Base-by-base conservation (phyloP, 2,888 invertebrate species). In the Branchipolynoe longqiensis region DNA sequence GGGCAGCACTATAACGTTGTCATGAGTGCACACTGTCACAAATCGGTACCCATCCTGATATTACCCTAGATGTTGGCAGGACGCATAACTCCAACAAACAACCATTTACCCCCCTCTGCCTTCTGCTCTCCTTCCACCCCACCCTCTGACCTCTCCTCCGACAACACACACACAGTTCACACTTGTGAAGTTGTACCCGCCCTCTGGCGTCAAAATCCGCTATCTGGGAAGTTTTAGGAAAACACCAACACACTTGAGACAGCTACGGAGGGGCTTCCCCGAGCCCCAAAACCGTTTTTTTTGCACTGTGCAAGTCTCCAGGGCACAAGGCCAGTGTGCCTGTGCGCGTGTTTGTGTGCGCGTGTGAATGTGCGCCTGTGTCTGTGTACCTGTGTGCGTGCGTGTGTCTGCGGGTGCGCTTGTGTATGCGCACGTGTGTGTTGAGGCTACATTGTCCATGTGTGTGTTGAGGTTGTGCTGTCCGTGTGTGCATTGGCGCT, bases 181-280 rank as follows among this genome's bases (percentile, higher is more conserved):
- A 6, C 36, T 25, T 38, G 0, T 3, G 36, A 33, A 14, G 36
- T 38, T 36, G n/a, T 12, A 33, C 14, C 8, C 36, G 36, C 1
- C 3, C 38, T 38, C 69, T 36, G 69, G 8, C 33, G 69, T 69
- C 48, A 8, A 8, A 8, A 48, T 8, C 48, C 8, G 8, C 48
- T 12, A 48, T 8, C 48, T 18, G 69, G 36, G 36, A 69, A 36
- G 36, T 69, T 69, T 69, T 69, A 25, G 69, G 69, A 69, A 69
- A 69, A 69, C 69, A 69, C 69, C 69, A 69, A 69, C 33, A 69
- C 69, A 69, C 69, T 69, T 69, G 69, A 69, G 69, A 69, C 69
- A 69, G 69, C n/a, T n/a, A n/a, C n/a, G n/a, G 38, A 69, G 69
- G 69, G 69, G 69, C 69, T 69, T 69, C 69, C 69, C 69, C 69